Conservation (phyloP, 2,113 vertebrate genomes). For the Galemys pyrenaicus region DNA sequence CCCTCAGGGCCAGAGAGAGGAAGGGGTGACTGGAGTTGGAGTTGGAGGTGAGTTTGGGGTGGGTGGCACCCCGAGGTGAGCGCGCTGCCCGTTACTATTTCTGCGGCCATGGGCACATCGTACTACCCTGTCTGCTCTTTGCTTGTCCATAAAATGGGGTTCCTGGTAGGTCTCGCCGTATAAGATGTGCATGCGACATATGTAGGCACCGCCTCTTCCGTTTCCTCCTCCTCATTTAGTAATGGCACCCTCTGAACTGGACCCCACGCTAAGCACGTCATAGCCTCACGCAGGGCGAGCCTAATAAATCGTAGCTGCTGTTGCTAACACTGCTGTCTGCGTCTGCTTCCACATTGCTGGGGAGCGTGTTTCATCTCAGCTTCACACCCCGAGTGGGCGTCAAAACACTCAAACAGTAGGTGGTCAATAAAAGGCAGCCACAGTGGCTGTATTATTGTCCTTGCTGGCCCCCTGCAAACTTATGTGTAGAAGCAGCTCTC, state of each 20-base stretch:
- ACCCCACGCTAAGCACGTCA: not conserved
- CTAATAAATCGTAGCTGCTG: rapidly evolving
- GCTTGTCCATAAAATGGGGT: not conserved
- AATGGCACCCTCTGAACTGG: not conserved
- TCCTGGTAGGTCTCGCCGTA: not conserved
- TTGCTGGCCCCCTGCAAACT: not conserved
- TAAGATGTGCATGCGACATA: rapidly evolving
- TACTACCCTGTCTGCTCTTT: not conserved
- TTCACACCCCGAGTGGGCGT: not conserved
- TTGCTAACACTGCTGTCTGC: not conserved
- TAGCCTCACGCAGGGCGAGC: rapidly evolving
- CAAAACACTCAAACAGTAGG: not conserved
- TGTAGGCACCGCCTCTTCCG: no score
- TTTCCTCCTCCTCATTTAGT: rapidly evolving
- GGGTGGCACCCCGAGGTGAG: not conserved
- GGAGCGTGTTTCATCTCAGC: not conserved
- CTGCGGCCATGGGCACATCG: not conserved
- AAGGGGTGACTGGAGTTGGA: not conserved
- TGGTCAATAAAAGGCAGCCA: rapidly evolving
- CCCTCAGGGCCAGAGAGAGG: not conserved
- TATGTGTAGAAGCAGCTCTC: no score
- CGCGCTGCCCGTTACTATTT: not conserved
- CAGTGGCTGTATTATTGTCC: rapidly evolving
- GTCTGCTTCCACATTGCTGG: not conserved
- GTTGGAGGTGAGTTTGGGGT: not conserved